Percentiles rank a stretch among this genome's conserved stretches.
Conservation (phyloP, 2,888 invertebrate species). For the Pheosia tremula region DNA sequence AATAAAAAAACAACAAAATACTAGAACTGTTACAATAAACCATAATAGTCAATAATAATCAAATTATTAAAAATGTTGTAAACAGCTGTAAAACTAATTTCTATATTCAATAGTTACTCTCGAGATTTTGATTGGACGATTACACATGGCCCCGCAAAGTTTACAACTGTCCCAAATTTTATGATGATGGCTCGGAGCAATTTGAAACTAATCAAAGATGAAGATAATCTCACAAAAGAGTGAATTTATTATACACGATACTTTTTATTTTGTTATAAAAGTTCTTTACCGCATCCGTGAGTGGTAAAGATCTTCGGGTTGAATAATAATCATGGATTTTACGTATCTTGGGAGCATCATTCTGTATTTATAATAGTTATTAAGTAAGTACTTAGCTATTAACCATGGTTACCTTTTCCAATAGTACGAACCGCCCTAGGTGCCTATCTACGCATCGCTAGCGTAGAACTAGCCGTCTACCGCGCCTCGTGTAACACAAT, state of each 20-base stretch:
- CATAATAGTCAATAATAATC: too few relatives aligned
- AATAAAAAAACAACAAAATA: too few relatives aligned
- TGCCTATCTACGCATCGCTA: background rate
- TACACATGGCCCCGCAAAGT: conserved; percentile 24
- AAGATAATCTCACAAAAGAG: background rate
- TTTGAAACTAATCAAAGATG: background rate
- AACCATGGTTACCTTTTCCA: background rate
- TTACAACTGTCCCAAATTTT: conserved; percentile 19
- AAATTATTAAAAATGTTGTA: too few relatives aligned
- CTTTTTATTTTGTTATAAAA: too few relatives aligned
- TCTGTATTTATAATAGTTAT: too few relatives aligned
- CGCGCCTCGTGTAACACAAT: conserved; percentile 20
- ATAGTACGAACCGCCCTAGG: background rate
- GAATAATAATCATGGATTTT: too few relatives aligned
- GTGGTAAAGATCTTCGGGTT: too few relatives aligned
- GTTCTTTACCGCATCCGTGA: too few relatives aligned
- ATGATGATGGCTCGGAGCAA: background rate
- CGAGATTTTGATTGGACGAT: conserved; percentile 33
- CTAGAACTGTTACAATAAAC: too few relatives aligned
- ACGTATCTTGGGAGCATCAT: too few relatives aligned
- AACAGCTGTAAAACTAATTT: too few relatives aligned
- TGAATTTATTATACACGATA: background rate
- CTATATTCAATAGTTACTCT: too few relatives aligned
- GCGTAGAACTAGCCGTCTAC: conserved; percentile 11
- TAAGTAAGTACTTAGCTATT: background rate